Base-by-base conservation (phyloP, 2,113 vertebrate genomes). In the Catharus bicknelli region DNA sequence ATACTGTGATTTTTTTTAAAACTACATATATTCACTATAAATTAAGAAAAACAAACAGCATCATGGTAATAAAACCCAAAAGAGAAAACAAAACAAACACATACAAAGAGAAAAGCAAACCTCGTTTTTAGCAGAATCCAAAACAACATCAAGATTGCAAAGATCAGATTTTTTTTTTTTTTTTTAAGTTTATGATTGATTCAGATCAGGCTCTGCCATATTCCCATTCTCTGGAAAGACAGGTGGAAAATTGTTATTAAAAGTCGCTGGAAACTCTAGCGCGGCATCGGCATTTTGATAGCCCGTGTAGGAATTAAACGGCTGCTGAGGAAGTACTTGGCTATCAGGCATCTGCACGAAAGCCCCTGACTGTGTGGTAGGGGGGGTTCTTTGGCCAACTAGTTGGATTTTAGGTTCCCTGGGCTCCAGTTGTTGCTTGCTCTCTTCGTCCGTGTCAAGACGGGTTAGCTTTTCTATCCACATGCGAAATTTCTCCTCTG, bases 391-490 rank as follows among this genome's bases (percentile, higher is more conserved):
- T 90, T 97, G 97, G 95, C 95, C 97, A 82, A 94, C 95, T 90
- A 97, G 96, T 88, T 98, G 97, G 50, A 97, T 93, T 97, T 98
- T 97, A 90, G 98, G 88, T 97, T 98, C 96, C 97, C 98, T 74
- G 92, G 96, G 96, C 62, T 99, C 98, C 82, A 98, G 97, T 4
- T 98, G 98, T 57, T 98, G 98, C 94, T 99, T 98, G 96, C 97
- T 98, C 36, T 99, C 99, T 97, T 99, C 94, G 5, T 97, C 98
- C 4, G 97, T 98, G 97, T 99, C 98, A 95, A 99, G 98, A 75
- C 95, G 98, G 38, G 98, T 98, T 66, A 99, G 97, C 92, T 98
- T 98, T 97, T 98, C 98, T 98, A 99, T 99, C 98, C 98, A 99
- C 95, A 98, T 79, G 91, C 96, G 97, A 90, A 99, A 99, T 93